A percentile compares a stretch with the other conserved stretches of the same genome.
Conservation (phyloP, 2,888 invertebrate genomes). For the Hyalella azteca region DNA sequence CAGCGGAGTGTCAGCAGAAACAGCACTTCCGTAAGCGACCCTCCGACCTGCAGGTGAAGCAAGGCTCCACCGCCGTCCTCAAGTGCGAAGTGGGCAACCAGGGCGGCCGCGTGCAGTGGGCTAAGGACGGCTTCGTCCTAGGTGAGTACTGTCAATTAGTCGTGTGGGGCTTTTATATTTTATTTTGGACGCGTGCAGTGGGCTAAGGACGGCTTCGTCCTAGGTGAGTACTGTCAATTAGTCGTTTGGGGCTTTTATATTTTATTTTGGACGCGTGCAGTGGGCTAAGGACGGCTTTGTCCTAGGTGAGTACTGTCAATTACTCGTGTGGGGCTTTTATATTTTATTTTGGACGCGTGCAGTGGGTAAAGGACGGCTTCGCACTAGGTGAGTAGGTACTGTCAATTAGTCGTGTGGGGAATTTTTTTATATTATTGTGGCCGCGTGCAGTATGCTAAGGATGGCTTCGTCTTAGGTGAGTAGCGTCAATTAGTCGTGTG, state of each 20-base stretch:
- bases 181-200: slow-evolving; percentile 65
- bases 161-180: no score
- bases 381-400: slow-evolving; percentile 58
- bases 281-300: slow-evolving; percentile 65
- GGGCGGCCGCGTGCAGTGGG: slow-evolving; percentile 64
- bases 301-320: slow-evolving; percentile 50
- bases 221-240: slow-evolving; percentile 53
- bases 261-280: slow-evolving; percentile 64
- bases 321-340: no score
- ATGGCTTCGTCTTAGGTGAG: no score
- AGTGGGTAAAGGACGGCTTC: slow-evolving; percentile 65
- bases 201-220: slow-evolving; percentile 64
- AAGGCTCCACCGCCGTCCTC: slow-evolving; percentile 62
- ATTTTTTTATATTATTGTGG: no score
- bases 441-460: slow-evolving; percentile 65
- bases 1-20: slow-evolving; percentile 55
- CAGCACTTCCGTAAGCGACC: slow-evolving; percentile 61
- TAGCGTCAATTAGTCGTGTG: no score
- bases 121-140: slow-evolving; percentile 63
- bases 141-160: slow-evolving; percentile 53
- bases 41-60: slow-evolving; percentile 61
- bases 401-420: no score
- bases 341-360: slow-evolving; percentile 64
- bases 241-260: no score
- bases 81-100: slow-evolving; percentile 63